Evolutionary conservation across 2,888 invertebrate species (phyloP), one percentile per base, ranked within the genome.

Genomic region (Lasioglossum oenotherae): DNA sequence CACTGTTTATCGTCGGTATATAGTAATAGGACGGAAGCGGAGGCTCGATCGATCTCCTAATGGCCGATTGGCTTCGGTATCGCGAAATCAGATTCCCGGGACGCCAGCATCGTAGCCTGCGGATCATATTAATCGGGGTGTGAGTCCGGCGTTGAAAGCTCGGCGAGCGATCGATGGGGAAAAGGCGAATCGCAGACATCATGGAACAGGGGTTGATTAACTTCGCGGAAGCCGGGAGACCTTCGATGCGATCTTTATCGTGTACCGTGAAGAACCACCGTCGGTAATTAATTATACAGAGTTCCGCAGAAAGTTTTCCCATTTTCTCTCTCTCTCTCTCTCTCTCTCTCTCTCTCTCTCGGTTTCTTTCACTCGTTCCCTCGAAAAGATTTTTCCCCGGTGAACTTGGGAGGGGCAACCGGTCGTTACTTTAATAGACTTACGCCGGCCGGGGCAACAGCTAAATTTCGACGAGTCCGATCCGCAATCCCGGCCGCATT

Each of bases 1-100:
- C 84, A 86, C 89, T 91, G 87, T 91, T 84, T 83, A 72, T 82
- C 82, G 82, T 73, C 74, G 80, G 35, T 88, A 80, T 82, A 89
- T 88, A 53, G 53, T 53, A 81, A 75, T 82, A 87, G 74, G 75
- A 31, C 35, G 76, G 74, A 85, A 46, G 74, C 67, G 78, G 72
- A 75, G 75, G 73, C 60, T 41, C 49, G 69, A 83, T 85, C 83
- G 82, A 81, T 80, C 77, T 35, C 60, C 57, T 57, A 64, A 73
- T 46, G 85, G 82, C 84, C 73, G 89, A 88, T 88, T 85, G 86
- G 74, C 75, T 76, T 41, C 74, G 78, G 23, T 84, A 78, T 87
- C 77, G 82, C 71, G 74, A 75, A 80, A 87, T 87, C 82, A 82
- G 71, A 81, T 78, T 79, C 82, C 49, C 73, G 75, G 67, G 67